Evolutionary conservation across 2,113 vertebrate species (phyloP), one percentile per base, ranked within the genome.

Genomic region (Entomyzon cyanotis): DNA sequence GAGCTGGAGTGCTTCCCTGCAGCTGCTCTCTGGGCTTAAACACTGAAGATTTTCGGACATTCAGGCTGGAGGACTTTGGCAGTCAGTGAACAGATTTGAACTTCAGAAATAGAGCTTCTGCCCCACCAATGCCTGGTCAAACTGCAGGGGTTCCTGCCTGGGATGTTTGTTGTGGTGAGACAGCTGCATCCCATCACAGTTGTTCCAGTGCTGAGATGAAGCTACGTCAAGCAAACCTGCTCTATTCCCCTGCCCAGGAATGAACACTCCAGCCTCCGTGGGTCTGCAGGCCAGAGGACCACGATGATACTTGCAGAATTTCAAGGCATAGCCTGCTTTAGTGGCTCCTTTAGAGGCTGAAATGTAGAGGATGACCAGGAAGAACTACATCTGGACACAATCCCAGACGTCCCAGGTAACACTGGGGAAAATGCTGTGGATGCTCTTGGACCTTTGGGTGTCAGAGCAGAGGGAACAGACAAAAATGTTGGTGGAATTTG

Each of bases 1-100:
- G 91, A 94, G 84, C 60, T 95, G 79, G 86, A 91, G 89, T 59
- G 70, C 41, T 88, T 93, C 90, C 91, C 87, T 82, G 90, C 93
- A 97, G 94, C 93, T 96, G 92, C 70, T 94, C 80, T 80, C 56
- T 30, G 79, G 53, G 60, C 90, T 96, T 86, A 87, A 88, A 89
- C 67, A 73, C 28, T 68, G 74, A 73, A 87, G 53, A 87, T 63
- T 89, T 87, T 83, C 0, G 7, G 44, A 87, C 27, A 39, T 41
- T 56, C 4, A 12, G 37, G 50, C 69, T 77, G 37, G 25, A 92
- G 49, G 37, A 92, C 35, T 20, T 18, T 0, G 3, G 65, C 42
- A 93, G 28, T 49, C 68, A 74, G 10, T 25, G 64, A 84, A 65
- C 69, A 78, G 55, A 65, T 30, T 1, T 62, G 39, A 90, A 69